phyloP scores from a whole-genome alignment of 2,888 invertebrate genomes.

The Eueremaeus valkanovi region DNA sequence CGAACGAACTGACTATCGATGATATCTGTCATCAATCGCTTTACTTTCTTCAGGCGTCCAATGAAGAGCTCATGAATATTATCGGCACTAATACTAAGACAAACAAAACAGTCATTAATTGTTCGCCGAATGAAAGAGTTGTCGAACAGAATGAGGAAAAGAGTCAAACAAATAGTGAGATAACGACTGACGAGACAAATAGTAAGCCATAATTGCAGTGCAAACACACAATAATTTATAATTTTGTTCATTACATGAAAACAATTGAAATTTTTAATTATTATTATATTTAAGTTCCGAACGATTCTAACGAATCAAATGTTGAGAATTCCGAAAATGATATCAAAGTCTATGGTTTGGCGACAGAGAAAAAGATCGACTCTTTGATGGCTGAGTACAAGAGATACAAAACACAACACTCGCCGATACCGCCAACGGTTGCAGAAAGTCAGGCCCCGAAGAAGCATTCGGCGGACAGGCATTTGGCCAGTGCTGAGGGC shows the following conservation, averaged over 20 bases:
- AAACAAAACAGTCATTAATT: not conserved
- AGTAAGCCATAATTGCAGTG: not conserved
- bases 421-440: constrained; percentile 34
- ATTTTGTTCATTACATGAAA: too few relatives aligned
- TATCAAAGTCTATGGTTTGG: constrained; percentile 53
- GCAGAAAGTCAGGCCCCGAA: not conserved
- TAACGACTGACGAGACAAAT: too few relatives aligned
- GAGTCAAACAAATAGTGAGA: not conserved
- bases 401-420: constrained; percentile 56
- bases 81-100: not conserved
- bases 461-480: not conserved
- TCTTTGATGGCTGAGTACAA: constrained; percentile 58
- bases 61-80: constrained; percentile 5
- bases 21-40: constrained; percentile 20
- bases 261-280: too few relatives aligned
- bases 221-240: not conserved
- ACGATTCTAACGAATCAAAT: constrained; percentile 50
- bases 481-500: too few relatives aligned
- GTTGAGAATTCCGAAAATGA: not conserved
- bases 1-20: not conserved
- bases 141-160: not conserved
- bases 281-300: too few relatives aligned
- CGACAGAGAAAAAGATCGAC: constrained; percentile 56
- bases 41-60: constrained; percentile 10
- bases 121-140: not conserved